Conservation (phyloP, 2,113 vertebrate species). For the Vidua chalybeata region DNA sequence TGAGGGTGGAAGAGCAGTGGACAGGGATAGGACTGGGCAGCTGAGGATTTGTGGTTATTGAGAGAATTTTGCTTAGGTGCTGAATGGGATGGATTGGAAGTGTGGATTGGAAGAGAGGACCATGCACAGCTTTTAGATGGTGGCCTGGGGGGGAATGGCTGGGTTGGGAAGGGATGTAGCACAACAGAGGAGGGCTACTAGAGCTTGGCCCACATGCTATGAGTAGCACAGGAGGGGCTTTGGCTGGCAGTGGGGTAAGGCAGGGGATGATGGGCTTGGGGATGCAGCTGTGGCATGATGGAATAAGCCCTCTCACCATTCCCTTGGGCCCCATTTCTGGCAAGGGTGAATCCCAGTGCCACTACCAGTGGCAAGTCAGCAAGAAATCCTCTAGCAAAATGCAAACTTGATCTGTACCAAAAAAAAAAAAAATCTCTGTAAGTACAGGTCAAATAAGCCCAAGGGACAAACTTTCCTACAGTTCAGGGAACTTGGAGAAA, state of each 20-base stretch:
- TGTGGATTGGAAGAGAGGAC: accelerated
- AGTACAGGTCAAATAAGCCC: neutral
- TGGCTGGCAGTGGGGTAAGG: neutral
- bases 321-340: accelerated
- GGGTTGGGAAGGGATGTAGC: neutral
- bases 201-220: neutral
- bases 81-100: neutral
- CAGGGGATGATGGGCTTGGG: neutral
- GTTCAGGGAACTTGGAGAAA: neutral
- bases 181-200: neutral
- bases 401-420: neutral
- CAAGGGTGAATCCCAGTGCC: neutral
- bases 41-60: neutral
- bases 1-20: neutral
- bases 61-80: neutral
- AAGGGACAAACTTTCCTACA: neutral
- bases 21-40: neutral
- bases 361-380: neutral
- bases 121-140: neutral
- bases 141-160: neutral
- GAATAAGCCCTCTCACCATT: neutral
- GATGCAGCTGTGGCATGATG: neutral
- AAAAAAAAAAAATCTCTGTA: neutral
- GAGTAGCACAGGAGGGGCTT: neutral
- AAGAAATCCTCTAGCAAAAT: neutral